Conservation (phyloP, 2,113 vertebrate genomes). For the Pygoscelis adeliae region DNA sequence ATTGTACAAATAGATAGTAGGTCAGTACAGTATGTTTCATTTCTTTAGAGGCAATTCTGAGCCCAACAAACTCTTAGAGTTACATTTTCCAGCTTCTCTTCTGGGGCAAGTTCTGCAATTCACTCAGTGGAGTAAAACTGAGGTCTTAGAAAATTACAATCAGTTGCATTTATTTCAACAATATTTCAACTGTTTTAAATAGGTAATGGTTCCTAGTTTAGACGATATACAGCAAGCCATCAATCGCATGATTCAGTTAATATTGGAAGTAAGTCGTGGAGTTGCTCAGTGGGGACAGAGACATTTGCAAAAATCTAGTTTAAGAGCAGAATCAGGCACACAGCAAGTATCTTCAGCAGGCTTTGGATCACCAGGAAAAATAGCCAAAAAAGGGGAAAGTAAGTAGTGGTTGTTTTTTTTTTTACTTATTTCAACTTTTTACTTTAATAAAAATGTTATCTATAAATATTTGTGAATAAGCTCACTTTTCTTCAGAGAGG, state of each 20-base stretch:
- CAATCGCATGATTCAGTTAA: slow-evolving; percentile 74
- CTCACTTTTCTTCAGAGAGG: not conserved
- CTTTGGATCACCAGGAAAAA: not conserved
- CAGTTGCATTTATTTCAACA: not conserved
- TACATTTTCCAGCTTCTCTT: not conserved
- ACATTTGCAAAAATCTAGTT: slow-evolving; percentile 10
- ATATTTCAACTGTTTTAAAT: not conserved
- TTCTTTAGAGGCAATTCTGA: not conserved
- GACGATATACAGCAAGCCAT: slow-evolving; percentile 83
- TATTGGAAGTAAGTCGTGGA: slow-evolving; percentile 81
- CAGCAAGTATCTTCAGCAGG: not conserved
- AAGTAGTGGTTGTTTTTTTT: not conserved
- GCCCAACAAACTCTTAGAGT: not conserved
- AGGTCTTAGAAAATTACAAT: not conserved
- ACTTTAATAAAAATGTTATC: not conserved
- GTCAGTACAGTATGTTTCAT: not conserved
- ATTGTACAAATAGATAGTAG: not conserved
- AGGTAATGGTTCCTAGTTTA: slow-evolving; percentile 83
- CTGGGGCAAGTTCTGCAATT: not conserved
- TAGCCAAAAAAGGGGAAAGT: slow-evolving; percentile 49
- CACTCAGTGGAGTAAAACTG: not conserved
- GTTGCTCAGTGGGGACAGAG: slow-evolving; percentile 80
- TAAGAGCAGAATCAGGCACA: not conserved
- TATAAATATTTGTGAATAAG: not conserved
- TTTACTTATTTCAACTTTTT: not conserved